Evolutionary conservation across 2,797 vertebrate genomes (phyloP), one percentile per base, ranked within the genome.

Genomic region (Enteromius mattozi): DNA sequence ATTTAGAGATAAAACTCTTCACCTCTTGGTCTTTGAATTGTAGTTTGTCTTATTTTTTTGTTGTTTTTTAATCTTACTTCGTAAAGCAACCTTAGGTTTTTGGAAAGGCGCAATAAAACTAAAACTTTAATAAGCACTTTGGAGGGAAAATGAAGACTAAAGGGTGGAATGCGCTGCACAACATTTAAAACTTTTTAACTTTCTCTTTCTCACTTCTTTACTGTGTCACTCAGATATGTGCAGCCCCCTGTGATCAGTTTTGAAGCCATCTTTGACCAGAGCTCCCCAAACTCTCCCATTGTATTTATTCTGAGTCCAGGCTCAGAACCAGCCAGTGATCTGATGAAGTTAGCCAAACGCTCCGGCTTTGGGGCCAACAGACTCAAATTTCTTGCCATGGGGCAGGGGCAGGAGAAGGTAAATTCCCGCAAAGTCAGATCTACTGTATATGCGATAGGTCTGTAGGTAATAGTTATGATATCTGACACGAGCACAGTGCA

Each of bases 261-360:
- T 0, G 96, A 97, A 30, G 93, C 94, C 33, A 94, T 99, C 88
- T 95, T 97, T 69, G 96, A 98, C 86, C 97, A 99, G 91, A 99
- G 98, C 94, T 96, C 92, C 2, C 95, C 97, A 4, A 94, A 86
- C 85, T 98, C 97, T 0, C 98, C 98, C 0, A 97, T 99, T 2
- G 95, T 99, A 85, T 99, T 99, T 83, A 98, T 99, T 92, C 92
- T 99, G 83, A 99, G 98, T 86, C 97, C 98, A 0, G 98, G 98
- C 85, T 98, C 96, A 2, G 98, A 99, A 91, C 98, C 98, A 2
- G 96, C 97, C 80, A 94, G 89, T 80, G 98, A 99, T 89, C 96
- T 99, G 30, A 96, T 95, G 95, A 99, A 99, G 88, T 91, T 99
- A 84, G 97, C 98, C 0, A 97, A 98, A 79, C 94, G 91, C 71